A percentile compares a stretch with the other conserved stretches of the same genome.
These are phyloP conservation scores for Aphodius granarius DNA, from an alignment of 2,888 invertebrate species.

Conservation along the genomic window DNA sequence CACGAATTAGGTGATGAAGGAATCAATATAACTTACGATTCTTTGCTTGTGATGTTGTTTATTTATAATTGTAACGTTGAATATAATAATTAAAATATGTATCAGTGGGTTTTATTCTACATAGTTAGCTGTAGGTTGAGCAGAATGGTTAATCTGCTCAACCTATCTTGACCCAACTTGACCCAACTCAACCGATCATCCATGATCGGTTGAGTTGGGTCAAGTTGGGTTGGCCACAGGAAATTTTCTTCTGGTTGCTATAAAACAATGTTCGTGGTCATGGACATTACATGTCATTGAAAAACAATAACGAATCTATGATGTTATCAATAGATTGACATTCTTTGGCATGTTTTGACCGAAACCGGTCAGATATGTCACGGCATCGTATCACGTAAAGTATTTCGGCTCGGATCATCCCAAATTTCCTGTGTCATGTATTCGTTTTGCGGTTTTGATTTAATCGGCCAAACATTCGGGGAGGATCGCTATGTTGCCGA, in stretches of 20 bases:
- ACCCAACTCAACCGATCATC: too few species aligned
- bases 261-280: neutral
- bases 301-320: neutral
- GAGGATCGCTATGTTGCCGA: constrained; percentile 37
- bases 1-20: constrained; percentile 68
- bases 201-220: too few species aligned
- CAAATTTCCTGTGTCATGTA: neutral
- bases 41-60: neutral
- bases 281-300: neutral
- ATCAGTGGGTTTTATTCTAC: neutral
- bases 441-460: constrained; percentile 11
- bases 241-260: too few species aligned
- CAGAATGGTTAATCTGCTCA: neutral
- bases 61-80: neutral
- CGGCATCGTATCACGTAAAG: neutral
- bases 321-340: neutral
- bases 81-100: constrained; percentile 6
- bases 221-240: too few species aligned
- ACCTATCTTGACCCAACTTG: too few species aligned
- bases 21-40: neutral
- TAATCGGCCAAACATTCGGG: constrained; percentile 29
- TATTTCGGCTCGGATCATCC: neutral
- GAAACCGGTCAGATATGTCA: neutral
- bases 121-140: neutral
- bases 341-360: neutral